phyloP scores from a whole-genome alignment of 37 sponge, comb jelly and placozoan species.

The Petrosia ficiformis region DNA sequence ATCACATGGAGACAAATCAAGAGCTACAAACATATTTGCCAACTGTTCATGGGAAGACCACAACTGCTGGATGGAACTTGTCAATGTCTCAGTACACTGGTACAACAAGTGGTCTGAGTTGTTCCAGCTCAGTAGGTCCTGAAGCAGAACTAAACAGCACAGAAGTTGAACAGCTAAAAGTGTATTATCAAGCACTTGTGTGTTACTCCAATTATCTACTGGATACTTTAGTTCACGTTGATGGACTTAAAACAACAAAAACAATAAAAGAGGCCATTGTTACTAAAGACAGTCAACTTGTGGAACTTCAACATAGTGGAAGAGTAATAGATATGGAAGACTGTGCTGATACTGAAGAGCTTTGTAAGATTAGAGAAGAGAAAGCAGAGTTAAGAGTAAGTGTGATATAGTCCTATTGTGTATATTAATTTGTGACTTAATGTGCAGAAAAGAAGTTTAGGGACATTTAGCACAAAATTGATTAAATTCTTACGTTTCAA shows the following conservation, averaged over 20 bases:
- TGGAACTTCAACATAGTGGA: background rate
- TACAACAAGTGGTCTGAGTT: conserved; percentile 73
- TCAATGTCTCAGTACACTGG: conserved; percentile 65
- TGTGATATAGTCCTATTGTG: background rate
- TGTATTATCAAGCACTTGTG: conserved; percentile 35
- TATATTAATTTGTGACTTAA: background rate
- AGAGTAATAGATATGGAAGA: conserved; percentile 56
- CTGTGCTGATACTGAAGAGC: conserved; percentile 64
- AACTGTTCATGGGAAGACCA: background rate
- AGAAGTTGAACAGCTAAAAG: conserved; percentile 55
- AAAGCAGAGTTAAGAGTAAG: conserved; percentile 81
- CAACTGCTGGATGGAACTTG: conserved; percentile 10
- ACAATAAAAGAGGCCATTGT: conserved; percentile 28
- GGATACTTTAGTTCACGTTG: conserved; percentile 29
- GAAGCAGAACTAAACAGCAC: conserved; percentile 52
- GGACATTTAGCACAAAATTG: too few species aligned
- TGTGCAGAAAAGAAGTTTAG: background rate
- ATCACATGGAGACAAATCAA: conserved; percentile 22
- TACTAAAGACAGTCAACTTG: conserved; percentile 13
- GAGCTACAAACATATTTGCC: conserved; percentile 44
- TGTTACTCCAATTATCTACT: conserved; percentile 35
- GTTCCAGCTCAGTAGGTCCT: conserved; percentile 23
- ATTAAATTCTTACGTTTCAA: too few species aligned
- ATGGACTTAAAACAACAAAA: conserved; percentile 42
- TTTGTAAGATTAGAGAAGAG: conserved; percentile 73